Percentiles rank a stretch among this genome's conserved stretches.
These are phyloP conservation scores for Squalus acanthias DNA, from an alignment of 2,797 vertebrate species.

Conservation along the genomic window DNA sequence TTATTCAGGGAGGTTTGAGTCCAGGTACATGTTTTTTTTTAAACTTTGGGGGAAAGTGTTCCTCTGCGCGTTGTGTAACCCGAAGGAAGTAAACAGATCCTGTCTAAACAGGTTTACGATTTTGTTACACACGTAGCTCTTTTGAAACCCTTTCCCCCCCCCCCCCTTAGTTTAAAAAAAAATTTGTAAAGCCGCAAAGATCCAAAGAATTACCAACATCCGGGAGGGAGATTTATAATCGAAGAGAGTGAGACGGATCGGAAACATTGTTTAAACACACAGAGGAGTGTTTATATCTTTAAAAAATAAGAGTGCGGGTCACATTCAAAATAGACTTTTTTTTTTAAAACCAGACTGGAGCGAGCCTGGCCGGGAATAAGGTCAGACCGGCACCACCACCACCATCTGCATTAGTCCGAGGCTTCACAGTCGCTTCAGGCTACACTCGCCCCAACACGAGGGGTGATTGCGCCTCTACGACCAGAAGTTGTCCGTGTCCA, in stretches of 20 bases:
- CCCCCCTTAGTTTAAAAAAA: not conserved
- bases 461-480: not conserved
- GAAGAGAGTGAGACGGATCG: not conserved
- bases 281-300: not conserved
- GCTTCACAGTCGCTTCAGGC: not conserved
- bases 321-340: not conserved
- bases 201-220: not conserved
- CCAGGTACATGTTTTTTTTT: constrained; percentile 25
- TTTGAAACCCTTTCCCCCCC: not conserved
- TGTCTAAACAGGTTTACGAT: not conserved
- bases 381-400: not conserved
- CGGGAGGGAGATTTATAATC: not conserved
- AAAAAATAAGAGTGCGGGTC: not conserved
- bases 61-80: not conserved
- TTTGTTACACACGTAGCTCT: not conserved
- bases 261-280: not conserved
- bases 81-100: not conserved
- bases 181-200: not conserved
- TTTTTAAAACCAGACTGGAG: not conserved
- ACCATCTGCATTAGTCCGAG: no score
- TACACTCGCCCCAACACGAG: not conserved
- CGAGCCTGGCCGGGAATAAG: not conserved
- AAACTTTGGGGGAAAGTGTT: not conserved
- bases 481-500: not conserved
- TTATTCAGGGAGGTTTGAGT: not conserved